Conservation (phyloP, 2,888 invertebrate genomes). For the Falcaria lacertinaria region DNA sequence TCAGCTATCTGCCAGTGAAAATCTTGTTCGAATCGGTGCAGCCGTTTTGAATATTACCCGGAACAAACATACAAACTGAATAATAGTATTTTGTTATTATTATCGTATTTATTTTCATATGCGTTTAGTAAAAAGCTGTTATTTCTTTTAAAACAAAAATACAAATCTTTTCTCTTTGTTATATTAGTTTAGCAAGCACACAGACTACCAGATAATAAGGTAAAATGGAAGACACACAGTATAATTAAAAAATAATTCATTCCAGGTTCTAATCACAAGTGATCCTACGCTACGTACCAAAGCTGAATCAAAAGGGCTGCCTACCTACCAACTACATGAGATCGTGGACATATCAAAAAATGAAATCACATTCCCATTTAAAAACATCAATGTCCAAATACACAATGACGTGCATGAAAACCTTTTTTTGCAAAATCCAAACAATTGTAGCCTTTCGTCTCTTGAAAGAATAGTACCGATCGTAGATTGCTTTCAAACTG, state of each 20-base stretch:
- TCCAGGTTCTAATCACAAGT: constrained; percentile 40
- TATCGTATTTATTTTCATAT: no score
- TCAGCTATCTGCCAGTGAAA: no score
- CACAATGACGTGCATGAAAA: constrained; percentile 2
- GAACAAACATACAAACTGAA: no score
- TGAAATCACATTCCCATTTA: constrained; percentile 9
- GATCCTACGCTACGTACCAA: constrained; percentile 21
- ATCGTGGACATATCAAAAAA: constrained; percentile 22
- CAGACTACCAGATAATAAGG: no score
- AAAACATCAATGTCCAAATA: constrained; percentile 9
- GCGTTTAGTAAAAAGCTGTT: no score
- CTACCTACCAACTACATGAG: constrained; percentile 23
- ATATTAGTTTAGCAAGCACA: no score
- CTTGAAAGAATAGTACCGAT: background rate
- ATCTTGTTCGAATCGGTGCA: no score
- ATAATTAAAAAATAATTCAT: constrained; percentile 8
- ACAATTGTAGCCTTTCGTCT: background rate
- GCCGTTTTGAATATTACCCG: no score
- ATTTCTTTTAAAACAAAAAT: no score
- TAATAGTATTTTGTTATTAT: no score
- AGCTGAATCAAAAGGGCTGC: constrained; percentile 27
- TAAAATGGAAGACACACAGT: no score
- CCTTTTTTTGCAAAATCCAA: constrained; percentile 8
- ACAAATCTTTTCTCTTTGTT: no score
- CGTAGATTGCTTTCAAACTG: background rate